Evolutionary conservation across 2,113 vertebrate species (phyloP), one percentile per base, ranked within the genome.

Genomic region (Regulus satrapa): DNA sequence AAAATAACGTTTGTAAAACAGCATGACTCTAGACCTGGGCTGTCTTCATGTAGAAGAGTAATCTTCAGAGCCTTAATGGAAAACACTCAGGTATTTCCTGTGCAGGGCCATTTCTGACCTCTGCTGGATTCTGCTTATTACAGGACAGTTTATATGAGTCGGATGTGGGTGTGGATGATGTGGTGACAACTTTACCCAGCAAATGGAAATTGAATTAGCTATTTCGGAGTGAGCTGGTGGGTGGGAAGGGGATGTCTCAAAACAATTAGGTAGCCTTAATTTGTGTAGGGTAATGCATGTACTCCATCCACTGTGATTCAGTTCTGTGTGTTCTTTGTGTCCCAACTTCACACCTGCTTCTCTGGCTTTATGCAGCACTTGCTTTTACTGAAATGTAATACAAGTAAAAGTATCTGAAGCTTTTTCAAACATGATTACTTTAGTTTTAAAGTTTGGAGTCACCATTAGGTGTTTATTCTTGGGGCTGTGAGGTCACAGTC

Each of bases 41-140:
- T 88, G 84, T 66, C 67, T 58, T 71, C 41, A 7, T 32, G 46
- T 25, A 85, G 40, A 63, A 66, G 72, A 67, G 75, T 61, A 12
- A 67, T 95, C 72, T 92, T 49, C 45, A 31, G 74, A 36, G 36
- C 43, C 55, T 55, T 58, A 45, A n/a, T 86, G 48, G 74, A 80
- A 92, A 93, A 92, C 93, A 92, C 85, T 62, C 84, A 88, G 87
- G 87, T 82, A 91, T 92, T 96, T 96, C 89, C 95, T 96, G 91
- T 91, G 86, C 84, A 77, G 66, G 52, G 89, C 79, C 92, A 86
- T 88, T 94, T 93, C 94, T 94, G 90, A 93, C 95, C 94, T 94
- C 94, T 83, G 62, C 81, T 95, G 94, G 91, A 87, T 96, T 92
- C 93, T 96, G 62, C 93, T 93, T 88, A 85, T 96, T 95, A 94